These are phyloP conservation scores for Ischnura elegans DNA, from an alignment of 2,888 invertebrate genomes.

Conservation along the genomic window DNA sequence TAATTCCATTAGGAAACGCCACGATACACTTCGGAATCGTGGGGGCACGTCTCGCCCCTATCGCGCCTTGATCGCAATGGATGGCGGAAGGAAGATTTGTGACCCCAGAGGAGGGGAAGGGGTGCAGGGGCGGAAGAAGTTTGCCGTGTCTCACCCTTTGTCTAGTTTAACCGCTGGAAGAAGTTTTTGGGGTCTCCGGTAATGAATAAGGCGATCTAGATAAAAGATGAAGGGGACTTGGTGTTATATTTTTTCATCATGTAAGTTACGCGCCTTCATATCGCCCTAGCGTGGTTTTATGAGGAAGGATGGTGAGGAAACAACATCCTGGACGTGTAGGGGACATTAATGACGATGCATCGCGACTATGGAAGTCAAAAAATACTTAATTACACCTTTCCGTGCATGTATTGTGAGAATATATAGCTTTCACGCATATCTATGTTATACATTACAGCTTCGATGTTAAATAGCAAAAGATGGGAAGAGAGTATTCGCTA, in stretches of 20 bases:
- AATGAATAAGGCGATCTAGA: not conserved
- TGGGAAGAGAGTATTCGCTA: too few species aligned
- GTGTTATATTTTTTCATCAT: not conserved
- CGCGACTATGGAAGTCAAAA: too few species aligned
- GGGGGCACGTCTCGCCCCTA: not conserved
- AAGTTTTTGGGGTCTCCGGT: not conserved
- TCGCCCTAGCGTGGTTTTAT: not conserved
- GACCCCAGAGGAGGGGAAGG: not conserved
- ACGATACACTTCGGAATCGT: not conserved
- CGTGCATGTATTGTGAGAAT: too few species aligned
- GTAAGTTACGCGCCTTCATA: not conserved
- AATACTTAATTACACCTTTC: too few species aligned
- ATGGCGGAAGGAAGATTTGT: not conserved
- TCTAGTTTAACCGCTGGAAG: not conserved
- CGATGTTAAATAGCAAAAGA: too few species aligned
- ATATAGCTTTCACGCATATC: too few species aligned
- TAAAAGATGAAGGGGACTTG: not conserved
- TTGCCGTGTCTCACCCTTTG: not conserved
- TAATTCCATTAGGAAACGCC: not conserved
- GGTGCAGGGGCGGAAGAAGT: not conserved
- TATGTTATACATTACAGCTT: too few species aligned
- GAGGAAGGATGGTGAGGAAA: too few species aligned
- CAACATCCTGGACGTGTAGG: too few species aligned
- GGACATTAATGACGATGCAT: too few species aligned
- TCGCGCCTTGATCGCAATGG: not conserved